Evolutionary conservation across 35 echinoderm and acorn worm genomes (phyloP), one percentile per base, ranked within the genome.

Genomic region (Apostichopus japonicus): DNA sequence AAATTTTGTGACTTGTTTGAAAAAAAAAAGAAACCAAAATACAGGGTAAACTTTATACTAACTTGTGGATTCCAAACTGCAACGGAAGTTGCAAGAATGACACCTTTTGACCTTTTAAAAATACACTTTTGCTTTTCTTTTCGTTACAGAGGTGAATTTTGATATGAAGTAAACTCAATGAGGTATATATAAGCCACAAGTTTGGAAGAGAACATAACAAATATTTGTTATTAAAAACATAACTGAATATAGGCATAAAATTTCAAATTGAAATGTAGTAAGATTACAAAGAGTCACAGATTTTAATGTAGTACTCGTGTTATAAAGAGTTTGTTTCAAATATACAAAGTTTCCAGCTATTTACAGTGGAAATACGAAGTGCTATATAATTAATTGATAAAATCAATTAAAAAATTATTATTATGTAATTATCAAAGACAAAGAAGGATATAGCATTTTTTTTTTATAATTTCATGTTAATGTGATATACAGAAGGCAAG

Each of bases 401-500:
- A 21, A 21, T 19, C 11, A n/a, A 75, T 75, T 75, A 21, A 21
- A 72, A 73, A 75, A 75, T n/a, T 5, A 6, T 75, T 19, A 7
- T 19, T 75, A n/a, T 19, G 8, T 75, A 75, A 7, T 19, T 75
- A n/a, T 75, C n/a, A 19, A 75, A 75, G 71, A 75, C 71, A n/a
- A n/a, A 75, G 17, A n/a, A 21, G 7, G 57, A 75, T 75, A 75
- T 19, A 75, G 71, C 22, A 67, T 67, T 67, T 75, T 6, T 75
- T 19, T 19, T 4, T 22, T 7, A 10, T 61, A 61, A 61, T 75
- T 75, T 75, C 0, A 21, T 75, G 71, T 75, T 14, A 75, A 6
- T 75, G n/a, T 75, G 17, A 75, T 75, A 21, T 75, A 75, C 71
- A 75, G 71, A 75, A 75, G 71, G 71, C 71, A 75, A 75, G 71